A percentile compares a stretch with the other conserved stretches of the same genome.
Conservation (phyloP, 2,888 invertebrate genomes). For the Limnephilus lunatus region DNA sequence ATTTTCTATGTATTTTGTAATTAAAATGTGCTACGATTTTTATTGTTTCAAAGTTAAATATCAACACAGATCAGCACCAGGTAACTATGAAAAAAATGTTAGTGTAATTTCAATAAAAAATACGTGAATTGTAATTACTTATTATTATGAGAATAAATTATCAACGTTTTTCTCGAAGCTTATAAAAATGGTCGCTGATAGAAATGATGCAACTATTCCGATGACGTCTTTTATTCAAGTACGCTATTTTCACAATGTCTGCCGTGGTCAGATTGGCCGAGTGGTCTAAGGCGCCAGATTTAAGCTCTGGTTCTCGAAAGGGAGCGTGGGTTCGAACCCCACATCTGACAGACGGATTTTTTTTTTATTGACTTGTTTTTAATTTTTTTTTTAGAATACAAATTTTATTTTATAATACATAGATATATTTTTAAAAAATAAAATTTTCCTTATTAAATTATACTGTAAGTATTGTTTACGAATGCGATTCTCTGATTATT, state of each 20-base stretch:
- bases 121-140: too few species aligned
- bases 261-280: constrained; percentile 84
- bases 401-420: background rate
- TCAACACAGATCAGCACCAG: too few species aligned
- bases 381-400: background rate
- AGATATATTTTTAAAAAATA: background rate
- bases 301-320: constrained; percentile 89
- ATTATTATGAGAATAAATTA: too few species aligned
- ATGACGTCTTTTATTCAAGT: background rate
- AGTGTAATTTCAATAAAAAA: too few species aligned
- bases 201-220: background rate
- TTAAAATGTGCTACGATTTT: too few species aligned
- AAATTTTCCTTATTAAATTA: background rate
- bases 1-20: too few species aligned
- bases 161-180: background rate
- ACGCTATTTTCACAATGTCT: background rate
- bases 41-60: too few species aligned
- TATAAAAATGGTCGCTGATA: too few species aligned
- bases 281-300: constrained; percentile 91
- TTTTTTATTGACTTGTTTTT: background rate
- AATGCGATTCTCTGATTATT: too few species aligned
- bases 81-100: too few species aligned
- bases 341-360: constrained; percentile 79
- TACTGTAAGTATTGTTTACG: too few species aligned
- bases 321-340: constrained; percentile 92